Conservation (phyloP, 2,888 invertebrate species). For the Phortica magna region DNA sequence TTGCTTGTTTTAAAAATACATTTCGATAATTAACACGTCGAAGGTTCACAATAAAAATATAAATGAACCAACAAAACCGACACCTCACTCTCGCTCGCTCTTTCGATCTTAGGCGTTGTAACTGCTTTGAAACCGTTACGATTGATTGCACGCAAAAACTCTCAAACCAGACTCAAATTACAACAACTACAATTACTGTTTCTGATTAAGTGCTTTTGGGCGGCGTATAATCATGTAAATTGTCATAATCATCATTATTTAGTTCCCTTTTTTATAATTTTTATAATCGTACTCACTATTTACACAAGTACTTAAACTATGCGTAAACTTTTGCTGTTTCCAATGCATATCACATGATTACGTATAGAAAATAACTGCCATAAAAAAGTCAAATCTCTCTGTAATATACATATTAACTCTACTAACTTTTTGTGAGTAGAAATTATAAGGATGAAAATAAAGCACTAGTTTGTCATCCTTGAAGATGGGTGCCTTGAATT, state of each 20-base stretch:
- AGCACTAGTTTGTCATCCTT: constrained; percentile 79
- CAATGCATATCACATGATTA: constrained; percentile 52
- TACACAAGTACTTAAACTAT: constrained; percentile 14
- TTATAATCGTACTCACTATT: constrained; percentile 15
- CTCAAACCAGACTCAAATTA: not conserved
- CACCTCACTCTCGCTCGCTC: not conserved
- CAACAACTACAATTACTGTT: not conserved
- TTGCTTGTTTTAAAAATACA: constrained; percentile 19
- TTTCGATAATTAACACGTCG: constrained; percentile 53
- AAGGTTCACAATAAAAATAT: constrained; percentile 43
- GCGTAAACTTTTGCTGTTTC: not conserved
- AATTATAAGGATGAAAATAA: constrained; percentile 86
- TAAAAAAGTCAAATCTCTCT: constrained; percentile 41
- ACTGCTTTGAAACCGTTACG: constrained; percentile 9
- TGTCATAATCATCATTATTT: constrained; percentile 8
- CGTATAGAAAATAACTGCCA: constrained; percentile 32
- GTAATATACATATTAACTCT: not conserved
- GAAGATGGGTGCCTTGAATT: constrained; percentile 72
- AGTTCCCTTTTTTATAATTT: not conserved
- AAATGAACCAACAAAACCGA: constrained; percentile 18
- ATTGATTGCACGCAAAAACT: constrained; percentile 17
- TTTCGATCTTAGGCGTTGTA: not conserved
- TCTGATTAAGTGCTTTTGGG: not conserved
- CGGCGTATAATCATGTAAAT: not conserved
- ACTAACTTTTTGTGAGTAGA: constrained; percentile 87